Base-by-base conservation (phyloP, 1,140 invertebrate genomes). In the Drosophila bocqueti region DNA sequence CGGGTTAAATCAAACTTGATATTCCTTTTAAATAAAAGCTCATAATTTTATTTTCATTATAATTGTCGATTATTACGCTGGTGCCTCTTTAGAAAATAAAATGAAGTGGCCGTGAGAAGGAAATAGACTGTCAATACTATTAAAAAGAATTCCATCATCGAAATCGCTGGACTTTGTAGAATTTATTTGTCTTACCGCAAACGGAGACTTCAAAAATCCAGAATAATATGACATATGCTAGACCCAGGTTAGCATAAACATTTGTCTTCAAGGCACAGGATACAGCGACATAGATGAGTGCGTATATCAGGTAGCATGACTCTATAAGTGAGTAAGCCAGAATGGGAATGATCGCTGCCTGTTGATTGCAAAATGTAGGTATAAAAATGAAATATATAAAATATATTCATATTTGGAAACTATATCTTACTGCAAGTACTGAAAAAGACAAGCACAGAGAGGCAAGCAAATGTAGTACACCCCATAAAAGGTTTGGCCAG, bases 401-500 rank as follows among this genome's bases (percentile, higher is more conserved):
- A 34, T 34, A 34, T 11, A 11, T 9, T 36, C 29, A 50, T 31
- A 15, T 4, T 11, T 16, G 8, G 3, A 5, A 18, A 8, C 4
- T 11, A 3, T 11, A 24, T 9, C 21, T 68, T 68, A 68, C 66
- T 66, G 16, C 13, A 1, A 68, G 13, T 4, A 43, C 8, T 6
- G 63, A 68, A 10, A 13, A 16, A 5, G 63, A 68, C 18, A 68
- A 43, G 29, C 36, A 68, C 16, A 50, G 4, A 13, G 26, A 9
- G 13, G 66, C 45, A 9, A 68, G 8, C 1, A 68, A 42, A 36
- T 68, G 65, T 9, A 67, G 15, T 1, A 42, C 1, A 18, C 62
- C 65, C 62, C 62, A 67, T 8, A 67, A 4, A 11, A 68, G 8
- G 3, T 42, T 50, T 5, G n/a, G 16, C 63, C 63, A 65, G 38